Evolutionary conservation across 2,888 invertebrate genomes (phyloP).

Genomic region (Xylocampa areola): DNA sequence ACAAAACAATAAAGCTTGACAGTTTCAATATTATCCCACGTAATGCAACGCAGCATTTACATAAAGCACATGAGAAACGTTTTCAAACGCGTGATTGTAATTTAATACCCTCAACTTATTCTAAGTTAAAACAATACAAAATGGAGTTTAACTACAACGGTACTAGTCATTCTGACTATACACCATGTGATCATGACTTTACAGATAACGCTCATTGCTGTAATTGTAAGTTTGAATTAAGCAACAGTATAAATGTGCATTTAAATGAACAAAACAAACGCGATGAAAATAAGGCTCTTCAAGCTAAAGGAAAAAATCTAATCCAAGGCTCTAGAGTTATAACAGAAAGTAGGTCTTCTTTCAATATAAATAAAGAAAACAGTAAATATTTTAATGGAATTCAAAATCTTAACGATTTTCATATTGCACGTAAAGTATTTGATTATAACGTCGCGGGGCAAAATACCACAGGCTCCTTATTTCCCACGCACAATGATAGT

Average conservation of each 20-base stretch:
- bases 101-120: slow-evolving; percentile 1
- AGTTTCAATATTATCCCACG: slow-evolving; percentile 9
- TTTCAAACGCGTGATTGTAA: slow-evolving; percentile 7
- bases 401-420: slow-evolving; percentile 11
- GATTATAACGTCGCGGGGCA: slow-evolving; percentile 8
- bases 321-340: not conserved
- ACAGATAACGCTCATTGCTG: not conserved
- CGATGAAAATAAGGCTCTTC: not conserved
- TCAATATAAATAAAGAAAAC: slow-evolving; percentile 6
- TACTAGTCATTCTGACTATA: not conserved
- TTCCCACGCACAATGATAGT: slow-evolving; percentile 8
- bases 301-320: slow-evolving; percentile 3
- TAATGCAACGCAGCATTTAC: not conserved
- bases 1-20: slow-evolving; percentile 25
- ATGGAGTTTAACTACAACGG: not conserved
- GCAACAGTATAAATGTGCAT: not conserved
- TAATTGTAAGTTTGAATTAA: slow-evolving; percentile 7
- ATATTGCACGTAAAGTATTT: slow-evolving; percentile 6
- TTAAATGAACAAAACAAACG: not conserved
- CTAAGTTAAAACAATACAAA: slow-evolving; percentile 1
- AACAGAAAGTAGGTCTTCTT: slow-evolving; percentile 5
- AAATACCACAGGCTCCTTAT: not conserved
- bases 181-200: not conserved
- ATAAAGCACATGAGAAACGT: slow-evolving; percentile 2
- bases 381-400: slow-evolving; percentile 3